Percentiles rank a stretch among this genome's conserved stretches.
Evolutionary conservation across 1,140 invertebrate genomes (phyloP).

Genomic region (Gryon sp.): DNA sequence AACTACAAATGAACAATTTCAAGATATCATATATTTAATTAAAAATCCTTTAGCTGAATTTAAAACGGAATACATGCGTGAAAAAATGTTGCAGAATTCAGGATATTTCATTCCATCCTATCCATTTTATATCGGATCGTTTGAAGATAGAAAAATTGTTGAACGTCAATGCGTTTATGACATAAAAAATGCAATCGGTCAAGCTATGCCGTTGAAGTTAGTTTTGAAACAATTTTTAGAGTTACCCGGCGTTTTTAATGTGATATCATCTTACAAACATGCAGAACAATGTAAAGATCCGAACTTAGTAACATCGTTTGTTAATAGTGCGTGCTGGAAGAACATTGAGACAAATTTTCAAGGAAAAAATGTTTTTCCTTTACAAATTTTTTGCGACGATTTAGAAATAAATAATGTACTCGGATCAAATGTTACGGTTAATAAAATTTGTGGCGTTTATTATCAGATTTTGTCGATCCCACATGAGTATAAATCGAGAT

Average conservation of each 20-base stretch:
- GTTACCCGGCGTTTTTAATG: background rate
- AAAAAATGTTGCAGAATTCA: background rate
- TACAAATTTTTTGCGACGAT: slow-evolving; percentile 68
- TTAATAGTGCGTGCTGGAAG: slow-evolving; percentile 49
- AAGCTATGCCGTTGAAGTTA: background rate
- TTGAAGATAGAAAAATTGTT: background rate
- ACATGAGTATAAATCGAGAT: slow-evolving; percentile 56
- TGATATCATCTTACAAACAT: background rate
- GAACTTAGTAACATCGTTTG: slow-evolving; percentile 10
- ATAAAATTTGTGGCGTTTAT: slow-evolving; percentile 68
- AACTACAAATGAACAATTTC: background rate
- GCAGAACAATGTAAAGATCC: slow-evolving; percentile 8
- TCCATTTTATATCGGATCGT: background rate
- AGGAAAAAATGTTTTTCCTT: slow-evolving; percentile 64
- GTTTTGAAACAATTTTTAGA: slow-evolving; percentile 1
- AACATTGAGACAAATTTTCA: slow-evolving; percentile 49
- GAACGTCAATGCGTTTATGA: background rate
- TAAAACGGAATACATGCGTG: background rate
- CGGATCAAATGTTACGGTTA: slow-evolving; percentile 60
- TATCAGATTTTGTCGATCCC: slow-evolving; percentile 64
- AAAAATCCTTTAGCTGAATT: background rate
- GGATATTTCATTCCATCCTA: background rate
- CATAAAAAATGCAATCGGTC: background rate
- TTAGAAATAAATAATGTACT: slow-evolving; percentile 69
- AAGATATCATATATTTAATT: background rate